Conservation (phyloP, 2,797 vertebrate genomes). For the Typhlichthys eigenmanni region DNA sequence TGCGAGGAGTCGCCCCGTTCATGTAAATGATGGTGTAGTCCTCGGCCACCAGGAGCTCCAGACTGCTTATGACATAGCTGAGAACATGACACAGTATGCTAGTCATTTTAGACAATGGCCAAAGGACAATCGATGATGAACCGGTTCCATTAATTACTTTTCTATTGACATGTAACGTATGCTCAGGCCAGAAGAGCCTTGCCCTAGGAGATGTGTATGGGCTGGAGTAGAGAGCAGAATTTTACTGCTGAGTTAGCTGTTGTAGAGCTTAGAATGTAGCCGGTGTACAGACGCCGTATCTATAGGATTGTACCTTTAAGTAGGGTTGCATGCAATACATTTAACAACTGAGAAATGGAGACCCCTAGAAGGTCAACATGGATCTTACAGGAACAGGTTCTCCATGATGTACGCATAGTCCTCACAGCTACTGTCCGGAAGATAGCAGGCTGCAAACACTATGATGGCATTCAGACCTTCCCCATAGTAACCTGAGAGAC, state of each 20-base stretch:
- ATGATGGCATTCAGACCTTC: conserved; percentile 96
- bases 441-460: conserved; percentile 90
- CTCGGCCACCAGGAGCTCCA: conserved; percentile 94
- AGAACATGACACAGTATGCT: background rate
- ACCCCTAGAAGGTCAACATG: background rate
- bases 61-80: conserved; percentile 95
- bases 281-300: no score
- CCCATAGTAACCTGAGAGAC: conserved; percentile 87
- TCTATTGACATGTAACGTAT: no score
- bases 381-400: conserved; percentile 92
- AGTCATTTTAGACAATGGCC: conserved; percentile 1
- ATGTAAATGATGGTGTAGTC: conserved; percentile 98
- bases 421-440: conserved; percentile 88
- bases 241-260: no score
- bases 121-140: background rate
- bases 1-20: conserved; percentile 91
- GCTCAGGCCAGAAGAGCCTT: no score
- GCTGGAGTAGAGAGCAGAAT: no score
- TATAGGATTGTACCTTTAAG: no score
- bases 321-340: no score
- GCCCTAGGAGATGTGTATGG: no score
- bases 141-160: no score
- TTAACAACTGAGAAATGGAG: background rate
- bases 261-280: no score
- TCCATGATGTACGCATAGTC: conserved; percentile 97